Evolutionary conservation across 1,140 invertebrate genomes (phyloP).

Genomic region (Eciton burchellii): DNA sequence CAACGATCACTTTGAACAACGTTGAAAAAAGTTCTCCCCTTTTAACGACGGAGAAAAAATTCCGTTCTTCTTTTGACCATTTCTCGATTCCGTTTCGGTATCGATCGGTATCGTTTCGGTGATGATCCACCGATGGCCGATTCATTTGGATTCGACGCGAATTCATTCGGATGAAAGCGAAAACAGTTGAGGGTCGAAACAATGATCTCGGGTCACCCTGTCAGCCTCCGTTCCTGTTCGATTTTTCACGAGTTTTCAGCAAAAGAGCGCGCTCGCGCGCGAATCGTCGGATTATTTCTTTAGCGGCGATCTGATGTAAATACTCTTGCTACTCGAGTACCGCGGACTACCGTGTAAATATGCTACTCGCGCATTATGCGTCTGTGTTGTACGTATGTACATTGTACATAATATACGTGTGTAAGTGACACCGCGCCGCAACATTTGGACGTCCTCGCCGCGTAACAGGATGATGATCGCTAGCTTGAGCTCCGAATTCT

Average conservation of each 20-base stretch:
- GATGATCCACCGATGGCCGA: too few relatives aligned
- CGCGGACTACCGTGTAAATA: conserved; percentile 50
- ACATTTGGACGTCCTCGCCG: conserved; percentile 34
- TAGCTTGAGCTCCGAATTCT: conserved; percentile 71
- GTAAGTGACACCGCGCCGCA: conserved; percentile 35
- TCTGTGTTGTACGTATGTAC: conserved; percentile 61
- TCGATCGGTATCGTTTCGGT: too few relatives aligned
- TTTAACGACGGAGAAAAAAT: too few relatives aligned
- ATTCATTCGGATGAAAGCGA: too few relatives aligned
- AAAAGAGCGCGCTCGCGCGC: conserved; percentile 42
- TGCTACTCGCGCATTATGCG: conserved; percentile 12
- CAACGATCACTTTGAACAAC: too few relatives aligned
- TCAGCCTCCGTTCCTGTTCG: not conserved
- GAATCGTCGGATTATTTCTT: conserved; percentile 22
- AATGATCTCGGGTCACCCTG: not conserved
- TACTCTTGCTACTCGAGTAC: conserved; percentile 20
- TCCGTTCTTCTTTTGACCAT: too few relatives aligned
- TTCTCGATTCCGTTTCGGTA: too few relatives aligned
- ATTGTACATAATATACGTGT: conserved; percentile 51
- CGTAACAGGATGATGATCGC: conserved; percentile 57
- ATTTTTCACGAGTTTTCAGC: conserved; percentile 58
- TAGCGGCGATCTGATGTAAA: conserved; percentile 53
- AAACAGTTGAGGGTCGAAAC: not conserved
- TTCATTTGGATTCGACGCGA: too few relatives aligned
- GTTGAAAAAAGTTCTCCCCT: too few relatives aligned